phyloP scores from a whole-genome alignment of 2,797 vertebrate species.

The Kryptolebias ocellatus region DNA sequence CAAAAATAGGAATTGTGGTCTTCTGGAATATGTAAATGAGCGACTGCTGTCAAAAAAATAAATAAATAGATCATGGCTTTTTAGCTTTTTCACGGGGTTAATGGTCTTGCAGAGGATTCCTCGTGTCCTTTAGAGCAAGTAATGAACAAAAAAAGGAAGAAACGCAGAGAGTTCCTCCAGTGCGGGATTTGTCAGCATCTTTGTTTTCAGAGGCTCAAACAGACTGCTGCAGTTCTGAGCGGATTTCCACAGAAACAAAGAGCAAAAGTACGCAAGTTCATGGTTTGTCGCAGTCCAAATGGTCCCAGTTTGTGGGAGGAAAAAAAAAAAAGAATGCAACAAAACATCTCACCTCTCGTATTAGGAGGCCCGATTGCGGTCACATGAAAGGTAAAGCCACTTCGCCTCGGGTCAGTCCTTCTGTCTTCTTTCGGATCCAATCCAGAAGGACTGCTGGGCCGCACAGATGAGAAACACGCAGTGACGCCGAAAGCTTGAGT shows the following conservation, averaged over 20 bases:
- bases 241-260: constrained; percentile 37
- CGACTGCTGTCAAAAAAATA: constrained; percentile 47
- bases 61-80: constrained; percentile 2
- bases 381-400: constrained; percentile 11
- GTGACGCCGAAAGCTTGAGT: constrained; percentile 22
- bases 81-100: constrained; percentile 31
- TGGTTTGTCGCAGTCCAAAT: constrained; percentile 31
- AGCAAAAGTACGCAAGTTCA: constrained; percentile 27
- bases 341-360: constrained; percentile 27
- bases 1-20: constrained; percentile 69
- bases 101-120: constrained; percentile 13
- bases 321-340: constrained; percentile 5
- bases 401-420: constrained; percentile 11
- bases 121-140: constrained; percentile 24
- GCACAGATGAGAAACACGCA: constrained; percentile 18
- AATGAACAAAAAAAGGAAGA: neutral
- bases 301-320: constrained; percentile 14
- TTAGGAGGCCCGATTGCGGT: constrained; percentile 37
- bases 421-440: constrained; percentile 32
- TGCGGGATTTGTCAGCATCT: constrained; percentile 34
- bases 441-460: constrained; percentile 37
- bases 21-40: constrained; percentile 53
- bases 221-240: constrained; percentile 26
- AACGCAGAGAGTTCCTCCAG: constrained; percentile 18
- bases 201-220: constrained; percentile 34